Base-by-base conservation (phyloP, 2,888 invertebrate species). In the Phrixothrix hirtus region DNA sequence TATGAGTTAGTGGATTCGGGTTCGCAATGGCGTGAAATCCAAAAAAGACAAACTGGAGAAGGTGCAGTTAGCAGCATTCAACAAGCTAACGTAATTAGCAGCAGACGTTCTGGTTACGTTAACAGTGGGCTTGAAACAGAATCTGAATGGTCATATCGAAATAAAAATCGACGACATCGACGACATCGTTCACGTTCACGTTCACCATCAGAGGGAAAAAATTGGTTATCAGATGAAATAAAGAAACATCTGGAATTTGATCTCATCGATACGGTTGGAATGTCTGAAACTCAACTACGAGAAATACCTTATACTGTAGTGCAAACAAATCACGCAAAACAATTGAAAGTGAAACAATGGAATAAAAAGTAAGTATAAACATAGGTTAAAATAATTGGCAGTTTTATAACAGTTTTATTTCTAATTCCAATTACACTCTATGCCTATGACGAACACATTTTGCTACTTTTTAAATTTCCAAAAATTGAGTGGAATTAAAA, bases 281-380 rank as follows among this genome's bases (percentile, higher is more conserved):
- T 95, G 91, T 88, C 87, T 39, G 92, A 91, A 68, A 87, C 87
- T 60, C 92, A 92, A 70, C 80, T 92, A 15, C 83, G 89, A 56
- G 92, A 92, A 76, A 92, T 93, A 67, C 91, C 92, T 1, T 93
- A 93, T 73, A 92, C 91, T 0, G 90, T 92, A 34, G 91, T 92
- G 10, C 89, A 92, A 75, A 87, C 88, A 55, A 74, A 72, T 70
- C 81, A 83, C 63, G 81, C 83, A 17, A 80, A 83, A 39, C 83
- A 83, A 59, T 77, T 83, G 25, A 83, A 83, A 64, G 75, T 83
- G 11, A 74, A 75, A 60, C 69, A 68, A 30, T 66, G 67, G 66
- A 63, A 58, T 37, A 67, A 68, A 50, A 63, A 51, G 66, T 67
- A 61, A 55, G 52, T 25, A 35, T 17, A 17, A 10, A n/a, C n/a